Percentiles rank a stretch among this genome's conserved stretches.
These are phyloP conservation scores for Thaumatotibia leucotreta DNA, from an alignment of 1,140 invertebrate species.

Conservation along the genomic window DNA sequence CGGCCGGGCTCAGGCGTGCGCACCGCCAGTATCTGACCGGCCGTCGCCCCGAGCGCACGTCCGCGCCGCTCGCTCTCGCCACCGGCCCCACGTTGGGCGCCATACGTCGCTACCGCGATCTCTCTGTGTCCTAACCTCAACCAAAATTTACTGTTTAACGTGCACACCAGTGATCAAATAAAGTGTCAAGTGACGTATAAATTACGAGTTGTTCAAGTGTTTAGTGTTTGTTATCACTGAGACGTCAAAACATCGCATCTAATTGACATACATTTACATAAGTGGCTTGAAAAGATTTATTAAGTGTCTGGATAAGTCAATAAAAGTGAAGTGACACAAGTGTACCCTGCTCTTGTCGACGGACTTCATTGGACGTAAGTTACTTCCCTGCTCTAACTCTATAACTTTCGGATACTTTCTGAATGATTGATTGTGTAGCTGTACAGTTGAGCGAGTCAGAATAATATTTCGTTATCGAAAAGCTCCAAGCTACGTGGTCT, in stretches of 20 bases:
- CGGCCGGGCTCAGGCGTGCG: slow-evolving; percentile 67
- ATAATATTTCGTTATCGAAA: slow-evolving; percentile 3
- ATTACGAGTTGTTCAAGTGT: background rate
- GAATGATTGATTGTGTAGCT: background rate
- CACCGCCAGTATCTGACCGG: slow-evolving; percentile 56
- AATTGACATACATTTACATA: slow-evolving; percentile 7
- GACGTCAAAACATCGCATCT: slow-evolving; percentile 9
- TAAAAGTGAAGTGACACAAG: slow-evolving; percentile 28
- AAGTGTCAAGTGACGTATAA: slow-evolving; percentile 8
- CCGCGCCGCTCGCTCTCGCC: slow-evolving; percentile 11
- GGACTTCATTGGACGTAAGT: slow-evolving; percentile 20
- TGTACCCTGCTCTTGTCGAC: slow-evolving; percentile 6
- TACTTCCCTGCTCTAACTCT: slow-evolving; percentile 1
- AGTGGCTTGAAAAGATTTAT: slow-evolving; percentile 1
- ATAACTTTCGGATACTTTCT: slow-evolving; percentile 11
- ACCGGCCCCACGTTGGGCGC: slow-evolving; percentile 47
- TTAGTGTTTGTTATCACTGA: slow-evolving; percentile 8
- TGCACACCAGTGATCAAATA: background rate
- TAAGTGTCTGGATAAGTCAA: slow-evolving; percentile 10
- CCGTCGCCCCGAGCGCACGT: slow-evolving; percentile 30
- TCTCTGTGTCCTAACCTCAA: slow-evolving; percentile 18
- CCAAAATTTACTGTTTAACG: background rate
- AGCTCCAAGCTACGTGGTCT: background rate
- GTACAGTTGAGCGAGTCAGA: background rate
- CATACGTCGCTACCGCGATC: slow-evolving; percentile 30